Conservation (phyloP, 2,888 invertebrate species). For the Volucella inanis region DNA sequence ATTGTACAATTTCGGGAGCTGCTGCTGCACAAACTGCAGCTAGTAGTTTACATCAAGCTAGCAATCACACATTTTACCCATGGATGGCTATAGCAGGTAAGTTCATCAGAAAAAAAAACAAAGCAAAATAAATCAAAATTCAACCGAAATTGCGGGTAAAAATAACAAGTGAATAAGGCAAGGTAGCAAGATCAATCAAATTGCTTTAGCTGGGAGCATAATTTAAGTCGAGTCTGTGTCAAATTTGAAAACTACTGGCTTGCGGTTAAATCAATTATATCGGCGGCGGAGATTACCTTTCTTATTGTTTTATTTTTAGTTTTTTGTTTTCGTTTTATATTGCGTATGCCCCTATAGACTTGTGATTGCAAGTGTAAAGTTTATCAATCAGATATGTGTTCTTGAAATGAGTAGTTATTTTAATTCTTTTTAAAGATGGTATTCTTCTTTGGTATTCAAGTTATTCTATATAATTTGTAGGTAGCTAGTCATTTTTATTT, state of each 20-base stretch:
- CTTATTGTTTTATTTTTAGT: background rate
- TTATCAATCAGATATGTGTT: slow-evolving; percentile 42
- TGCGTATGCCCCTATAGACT: background rate
- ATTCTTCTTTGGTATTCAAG: background rate
- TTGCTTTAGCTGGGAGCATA: slow-evolving; percentile 36
- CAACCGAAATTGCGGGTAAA: slow-evolving; percentile 2
- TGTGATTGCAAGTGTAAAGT: slow-evolving; percentile 27
- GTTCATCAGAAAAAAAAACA: slow-evolving; percentile 78
- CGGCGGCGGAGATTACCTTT: slow-evolving; percentile 36
- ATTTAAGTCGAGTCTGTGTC: slow-evolving; percentile 19
- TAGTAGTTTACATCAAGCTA: slow-evolving; percentile 94
- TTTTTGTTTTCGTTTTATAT: no score
- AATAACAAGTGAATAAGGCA: slow-evolving; percentile 20
- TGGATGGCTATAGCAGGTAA: slow-evolving; percentile 99
- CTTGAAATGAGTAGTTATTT: slow-evolving; percentile 18
- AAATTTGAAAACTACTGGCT: slow-evolving; percentile 41
- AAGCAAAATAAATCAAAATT: background rate
- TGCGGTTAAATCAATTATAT: slow-evolving; percentile 64
- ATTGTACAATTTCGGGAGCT: slow-evolving; percentile 91
- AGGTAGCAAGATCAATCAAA: slow-evolving; percentile 54
- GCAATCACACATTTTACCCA: slow-evolving; percentile 97
- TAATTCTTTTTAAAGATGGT: slow-evolving; percentile 20
- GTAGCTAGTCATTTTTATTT: no score
- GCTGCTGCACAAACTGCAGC: slow-evolving; percentile 91
- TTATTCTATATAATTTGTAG: no score